phyloP scores from a whole-genome alignment of 2,888 invertebrate species.

The Glyphotaelius pellucidus region DNA sequence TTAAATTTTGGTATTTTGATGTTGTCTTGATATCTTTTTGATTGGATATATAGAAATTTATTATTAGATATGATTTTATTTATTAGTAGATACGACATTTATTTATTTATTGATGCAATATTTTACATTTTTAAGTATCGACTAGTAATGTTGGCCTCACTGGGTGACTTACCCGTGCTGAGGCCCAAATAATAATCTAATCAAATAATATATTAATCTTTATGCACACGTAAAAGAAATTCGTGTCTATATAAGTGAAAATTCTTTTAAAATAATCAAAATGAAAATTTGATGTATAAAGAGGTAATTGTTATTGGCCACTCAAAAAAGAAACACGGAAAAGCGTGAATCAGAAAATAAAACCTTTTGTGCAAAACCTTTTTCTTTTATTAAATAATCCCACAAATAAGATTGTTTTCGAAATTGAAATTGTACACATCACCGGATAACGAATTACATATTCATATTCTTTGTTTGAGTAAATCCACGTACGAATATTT shows the following conservation, averaged over 20 bases:
- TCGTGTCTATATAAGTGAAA: slow-evolving; percentile 65
- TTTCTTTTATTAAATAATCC: not conserved
- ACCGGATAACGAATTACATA: not conserved
- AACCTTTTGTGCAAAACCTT: not conserved
- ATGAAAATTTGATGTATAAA: not conserved
- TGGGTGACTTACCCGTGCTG: too few relatives aligned
- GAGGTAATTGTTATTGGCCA: not conserved
- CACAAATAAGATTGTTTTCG: not conserved
- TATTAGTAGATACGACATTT: too few relatives aligned
- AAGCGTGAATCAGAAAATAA: not conserved
- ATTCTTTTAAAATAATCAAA: not conserved
- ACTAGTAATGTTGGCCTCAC: too few relatives aligned
- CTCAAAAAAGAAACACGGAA: not conserved
- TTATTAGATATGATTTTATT: too few relatives aligned
- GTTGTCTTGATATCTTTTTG: too few relatives aligned
- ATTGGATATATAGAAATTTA: too few relatives aligned
- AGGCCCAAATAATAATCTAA: too few relatives aligned
- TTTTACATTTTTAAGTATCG: too few relatives aligned
- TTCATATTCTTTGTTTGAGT: not conserved
- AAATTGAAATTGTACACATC: not conserved
- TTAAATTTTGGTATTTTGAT: too few relatives aligned
- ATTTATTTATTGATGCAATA: too few relatives aligned
- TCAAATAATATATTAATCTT: too few relatives aligned
- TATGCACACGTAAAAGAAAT: slow-evolving; percentile 62
- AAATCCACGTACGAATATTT: not conserved